Evolutionary conservation across 1,140 invertebrate genomes (phyloP).

Genomic region (Fopius arisanus): DNA sequence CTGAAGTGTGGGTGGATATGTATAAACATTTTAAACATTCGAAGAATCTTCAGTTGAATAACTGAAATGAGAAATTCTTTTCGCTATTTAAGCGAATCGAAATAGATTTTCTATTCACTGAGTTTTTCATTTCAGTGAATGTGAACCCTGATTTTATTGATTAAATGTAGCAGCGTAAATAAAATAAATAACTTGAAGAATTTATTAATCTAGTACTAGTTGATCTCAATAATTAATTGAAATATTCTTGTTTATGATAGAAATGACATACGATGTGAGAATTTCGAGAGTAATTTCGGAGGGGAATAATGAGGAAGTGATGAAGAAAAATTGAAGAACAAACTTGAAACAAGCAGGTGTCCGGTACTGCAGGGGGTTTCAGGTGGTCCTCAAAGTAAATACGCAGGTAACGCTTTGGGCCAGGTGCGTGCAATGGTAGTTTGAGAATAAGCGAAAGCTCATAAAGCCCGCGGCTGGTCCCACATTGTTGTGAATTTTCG

Average conservation of each 20-base stretch:
- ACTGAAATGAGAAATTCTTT: not conserved
- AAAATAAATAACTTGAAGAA: no score
- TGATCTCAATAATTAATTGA: no score
- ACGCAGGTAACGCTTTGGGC: not conserved
- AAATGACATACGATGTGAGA: no score
- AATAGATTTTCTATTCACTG: not conserved
- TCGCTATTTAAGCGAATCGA: not conserved
- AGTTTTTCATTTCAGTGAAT: no score
- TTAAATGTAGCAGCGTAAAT: no score
- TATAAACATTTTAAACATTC: not conserved
- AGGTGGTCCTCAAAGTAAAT: not conserved
- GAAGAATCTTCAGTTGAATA: not conserved
- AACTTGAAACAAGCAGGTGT: not conserved
- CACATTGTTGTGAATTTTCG: constrained; percentile 50
- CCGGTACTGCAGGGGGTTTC: not conserved
- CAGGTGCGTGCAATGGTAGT: not conserved
- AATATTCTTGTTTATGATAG: no score
- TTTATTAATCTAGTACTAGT: no score
- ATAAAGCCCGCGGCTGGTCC: constrained; percentile 50
- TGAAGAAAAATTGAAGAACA: no score
- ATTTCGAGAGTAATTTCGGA: no score
- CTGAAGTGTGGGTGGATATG: constrained; percentile 5
- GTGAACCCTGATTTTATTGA: no score
- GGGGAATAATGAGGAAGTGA: no score
- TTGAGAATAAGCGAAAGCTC: constrained; percentile 15